Conservation (phyloP, 2,113 vertebrate species). For the Plectropomus leopardus region DNA sequence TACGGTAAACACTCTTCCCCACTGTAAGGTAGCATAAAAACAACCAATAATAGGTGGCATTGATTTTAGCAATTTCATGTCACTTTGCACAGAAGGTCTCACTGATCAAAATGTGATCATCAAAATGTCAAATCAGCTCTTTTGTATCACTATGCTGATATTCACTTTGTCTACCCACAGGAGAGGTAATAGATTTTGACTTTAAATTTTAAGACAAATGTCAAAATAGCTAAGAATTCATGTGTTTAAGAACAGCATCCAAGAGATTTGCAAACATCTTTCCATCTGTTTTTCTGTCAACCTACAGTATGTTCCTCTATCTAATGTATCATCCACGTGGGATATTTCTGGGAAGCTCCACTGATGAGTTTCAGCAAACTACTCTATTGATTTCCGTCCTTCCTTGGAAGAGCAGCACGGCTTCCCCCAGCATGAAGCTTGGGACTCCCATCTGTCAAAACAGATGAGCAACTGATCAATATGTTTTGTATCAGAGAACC, state of each 20-base stretch:
- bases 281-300: background rate
- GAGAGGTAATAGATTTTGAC: constrained; percentile 2
- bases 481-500: constrained; percentile 63
- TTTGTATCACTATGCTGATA: constrained; percentile 2
- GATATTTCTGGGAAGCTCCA: constrained; percentile 72
- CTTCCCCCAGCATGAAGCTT: constrained; percentile 42
- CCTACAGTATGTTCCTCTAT: constrained; percentile 9
- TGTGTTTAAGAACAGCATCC: constrained; percentile 5
- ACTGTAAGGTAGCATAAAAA: too few relatives aligned
- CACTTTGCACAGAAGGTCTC: background rate
- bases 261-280: background rate
- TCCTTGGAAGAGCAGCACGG: constrained; percentile 34
- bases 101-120: too few relatives aligned
- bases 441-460: constrained; percentile 62
- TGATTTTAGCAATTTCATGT: constrained; percentile 20
- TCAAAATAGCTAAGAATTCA: background rate
- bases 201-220: background rate
- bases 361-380: constrained; percentile 71
- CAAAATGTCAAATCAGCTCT: constrained; percentile 31
- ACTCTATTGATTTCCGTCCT: constrained; percentile 71
- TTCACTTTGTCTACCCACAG: background rate
- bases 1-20: too few relatives aligned
- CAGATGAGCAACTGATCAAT: constrained; percentile 65
- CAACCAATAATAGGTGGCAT: background rate
- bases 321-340: constrained; percentile 52